These are phyloP conservation scores for Glossosoma conforme DNA, from an alignment of 1,140 invertebrate species.

Conservation along the genomic window DNA sequence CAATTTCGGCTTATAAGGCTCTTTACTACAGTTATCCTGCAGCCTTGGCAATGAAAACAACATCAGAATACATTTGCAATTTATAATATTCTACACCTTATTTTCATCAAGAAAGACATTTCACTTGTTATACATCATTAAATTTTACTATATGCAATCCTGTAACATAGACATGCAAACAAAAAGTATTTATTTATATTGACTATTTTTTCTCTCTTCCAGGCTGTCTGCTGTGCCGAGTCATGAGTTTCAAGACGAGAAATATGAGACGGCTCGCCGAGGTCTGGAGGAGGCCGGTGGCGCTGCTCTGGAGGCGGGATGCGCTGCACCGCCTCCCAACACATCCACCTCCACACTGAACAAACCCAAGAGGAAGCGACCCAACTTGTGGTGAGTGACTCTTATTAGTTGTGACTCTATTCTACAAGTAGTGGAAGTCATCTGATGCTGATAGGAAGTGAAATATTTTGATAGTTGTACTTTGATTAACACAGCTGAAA, in stretches of 20 bases:
- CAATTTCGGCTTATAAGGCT: no score
- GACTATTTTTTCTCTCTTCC: slow-evolving; percentile 15
- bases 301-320: slow-evolving; percentile 78
- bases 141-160: no score
- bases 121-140: no score
- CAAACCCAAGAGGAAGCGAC: slow-evolving; percentile 45
- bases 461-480: no score
- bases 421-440: background rate
- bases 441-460: background rate
- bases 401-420: background rate
- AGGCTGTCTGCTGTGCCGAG: slow-evolving; percentile 70
- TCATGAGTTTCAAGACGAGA: slow-evolving; percentile 73
- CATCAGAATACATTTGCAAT: no score
- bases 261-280: slow-evolving; percentile 72
- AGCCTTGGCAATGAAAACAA: no score
- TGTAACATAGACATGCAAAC: no score
- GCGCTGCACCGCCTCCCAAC: slow-evolving; percentile 40
- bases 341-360: slow-evolving; percentile 31
- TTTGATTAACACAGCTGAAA: no score
- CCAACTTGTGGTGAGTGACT: slow-evolving; percentile 44
- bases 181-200: slow-evolving; percentile 1
- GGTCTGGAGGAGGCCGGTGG: slow-evolving; percentile 72
- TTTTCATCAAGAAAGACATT: no score
- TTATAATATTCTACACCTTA: no score
- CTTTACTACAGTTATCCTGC: no score